Percentiles rank a stretch among this genome's conserved stretches.
Evolutionary conservation across 2,113 vertebrate species (phyloP).

Genomic region (Penelope pileata): DNA sequence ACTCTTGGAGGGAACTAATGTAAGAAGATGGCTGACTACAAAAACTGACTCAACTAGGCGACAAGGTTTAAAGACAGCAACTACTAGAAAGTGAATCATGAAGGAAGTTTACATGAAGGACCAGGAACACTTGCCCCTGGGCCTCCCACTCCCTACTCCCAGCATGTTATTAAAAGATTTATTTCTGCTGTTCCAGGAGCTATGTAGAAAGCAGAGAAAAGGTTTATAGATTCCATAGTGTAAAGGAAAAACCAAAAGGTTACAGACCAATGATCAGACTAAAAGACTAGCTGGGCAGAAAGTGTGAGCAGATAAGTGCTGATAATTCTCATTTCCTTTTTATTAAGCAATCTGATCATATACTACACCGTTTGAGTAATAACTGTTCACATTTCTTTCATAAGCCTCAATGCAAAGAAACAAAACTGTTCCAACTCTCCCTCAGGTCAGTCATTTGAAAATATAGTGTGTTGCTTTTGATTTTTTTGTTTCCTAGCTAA

Average conservation of each 20-base stretch:
- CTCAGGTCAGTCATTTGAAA: background rate
- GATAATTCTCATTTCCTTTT: background rate
- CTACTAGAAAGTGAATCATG: background rate
- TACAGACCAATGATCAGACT: background rate
- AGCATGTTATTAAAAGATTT: background rate
- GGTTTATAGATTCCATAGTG: background rate
- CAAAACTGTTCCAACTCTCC: background rate
- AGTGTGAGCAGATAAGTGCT: background rate
- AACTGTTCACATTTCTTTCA: background rate
- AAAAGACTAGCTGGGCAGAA: background rate
- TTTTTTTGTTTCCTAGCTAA: background rate
- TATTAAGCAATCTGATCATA: background rate
- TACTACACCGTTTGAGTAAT: background rate
- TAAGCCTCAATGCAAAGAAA: background rate
- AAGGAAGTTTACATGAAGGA: background rate
- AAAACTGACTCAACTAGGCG: background rate
- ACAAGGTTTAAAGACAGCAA: background rate
- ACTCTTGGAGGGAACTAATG: accelerated
- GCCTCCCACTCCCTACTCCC: background rate
- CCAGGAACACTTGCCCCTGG: background rate
- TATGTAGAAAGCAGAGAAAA: background rate
- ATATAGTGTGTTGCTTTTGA: background rate
- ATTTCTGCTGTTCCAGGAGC: background rate
- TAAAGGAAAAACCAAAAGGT: background rate
- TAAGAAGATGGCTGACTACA: background rate